Conservation (phyloP, 2,888 invertebrate species). For the Oscheius onirici region DNA sequence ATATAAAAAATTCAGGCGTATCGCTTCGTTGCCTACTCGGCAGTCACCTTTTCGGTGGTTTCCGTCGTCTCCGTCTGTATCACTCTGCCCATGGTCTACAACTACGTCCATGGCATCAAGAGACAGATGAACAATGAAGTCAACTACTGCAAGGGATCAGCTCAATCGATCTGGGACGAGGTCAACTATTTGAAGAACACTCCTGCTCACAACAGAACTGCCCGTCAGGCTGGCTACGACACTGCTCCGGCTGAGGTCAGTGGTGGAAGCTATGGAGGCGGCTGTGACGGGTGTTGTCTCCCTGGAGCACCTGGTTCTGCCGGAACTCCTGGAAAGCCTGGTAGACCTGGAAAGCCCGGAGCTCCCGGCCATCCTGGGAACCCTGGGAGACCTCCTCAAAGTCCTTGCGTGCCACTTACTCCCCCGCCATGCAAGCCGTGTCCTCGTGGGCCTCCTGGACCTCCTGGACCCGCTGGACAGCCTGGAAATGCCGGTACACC, state of each 20-base stretch:
- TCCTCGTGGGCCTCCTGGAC: constrained; percentile 59
- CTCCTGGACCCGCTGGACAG: constrained; percentile 57
- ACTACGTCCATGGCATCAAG: constrained; percentile 26
- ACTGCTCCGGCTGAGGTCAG: constrained; percentile 31
- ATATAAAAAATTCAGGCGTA: constrained; percentile 5
- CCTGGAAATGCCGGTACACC: constrained; percentile 51
- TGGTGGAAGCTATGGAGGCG: constrained; percentile 35
- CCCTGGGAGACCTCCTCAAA: constrained; percentile 60
- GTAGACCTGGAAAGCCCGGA: constrained; percentile 61
- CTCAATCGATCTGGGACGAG: constrained; percentile 55
- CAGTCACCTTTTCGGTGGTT: constrained; percentile 26
- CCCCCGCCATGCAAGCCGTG: constrained; percentile 65
- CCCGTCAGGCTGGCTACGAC: constrained; percentile 57
- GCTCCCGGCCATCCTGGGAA: constrained; percentile 62
- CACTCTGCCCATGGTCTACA: constrained; percentile 27
- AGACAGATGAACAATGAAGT: constrained; percentile 22
- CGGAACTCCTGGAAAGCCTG: constrained; percentile 55
- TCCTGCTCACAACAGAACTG: constrained; percentile 55
- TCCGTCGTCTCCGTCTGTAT: constrained; percentile 24
- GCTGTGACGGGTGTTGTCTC: constrained; percentile 67
- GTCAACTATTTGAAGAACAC: constrained; percentile 55
- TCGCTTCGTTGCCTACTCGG: constrained; percentile 27
- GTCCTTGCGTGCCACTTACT: constrained; percentile 63
- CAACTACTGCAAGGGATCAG: constrained; percentile 44
- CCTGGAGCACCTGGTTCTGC: constrained; percentile 58